Conservation (phyloP, 2,113 vertebrate species). For the Etia nguti region DNA sequence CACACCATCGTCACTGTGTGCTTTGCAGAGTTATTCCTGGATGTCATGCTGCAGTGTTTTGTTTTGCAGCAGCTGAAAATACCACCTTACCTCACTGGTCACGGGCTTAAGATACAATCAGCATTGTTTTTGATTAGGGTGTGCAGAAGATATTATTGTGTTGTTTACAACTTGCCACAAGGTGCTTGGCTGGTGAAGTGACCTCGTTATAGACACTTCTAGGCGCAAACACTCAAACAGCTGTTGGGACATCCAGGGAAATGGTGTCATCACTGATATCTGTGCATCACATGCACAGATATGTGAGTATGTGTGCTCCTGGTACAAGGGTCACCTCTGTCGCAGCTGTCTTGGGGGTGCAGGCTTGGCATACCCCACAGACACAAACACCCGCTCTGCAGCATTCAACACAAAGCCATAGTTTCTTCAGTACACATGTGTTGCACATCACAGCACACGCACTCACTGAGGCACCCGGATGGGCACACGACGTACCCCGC, state of each 20-base stretch:
- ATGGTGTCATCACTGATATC: constrained; percentile 19
- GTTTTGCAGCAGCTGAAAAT: constrained; percentile 53
- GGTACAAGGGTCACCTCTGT: constrained; percentile 55
- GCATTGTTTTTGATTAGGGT: constrained; percentile 35
- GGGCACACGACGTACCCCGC: constrained; percentile 48
- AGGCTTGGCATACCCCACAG: constrained; percentile 25
- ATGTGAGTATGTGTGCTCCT: background rate
- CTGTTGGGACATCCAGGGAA: constrained; percentile 11
- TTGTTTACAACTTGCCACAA: constrained; percentile 6
- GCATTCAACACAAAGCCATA: constrained; percentile 37
- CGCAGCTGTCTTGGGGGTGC: constrained; percentile 56
- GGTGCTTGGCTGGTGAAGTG: background rate
- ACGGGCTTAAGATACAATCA: background rate
- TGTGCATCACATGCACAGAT: background rate
- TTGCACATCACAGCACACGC: constrained; percentile 8
- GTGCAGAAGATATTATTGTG: constrained; percentile 9
- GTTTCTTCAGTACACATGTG: constrained; percentile 58
- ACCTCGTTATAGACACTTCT: background rate
- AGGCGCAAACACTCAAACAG: constrained; percentile 11
- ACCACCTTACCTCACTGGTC: constrained; percentile 12
- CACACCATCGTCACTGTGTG: constrained; percentile 18
- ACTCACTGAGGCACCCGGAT: constrained; percentile 12
- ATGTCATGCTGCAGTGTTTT: constrained; percentile 53
- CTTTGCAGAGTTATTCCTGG: constrained; percentile 52
- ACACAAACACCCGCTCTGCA: constrained; percentile 12